Conservation (phyloP, 53 echinoderm and acorn worm species). For the Mesocentrotus franciscanus region DNA sequence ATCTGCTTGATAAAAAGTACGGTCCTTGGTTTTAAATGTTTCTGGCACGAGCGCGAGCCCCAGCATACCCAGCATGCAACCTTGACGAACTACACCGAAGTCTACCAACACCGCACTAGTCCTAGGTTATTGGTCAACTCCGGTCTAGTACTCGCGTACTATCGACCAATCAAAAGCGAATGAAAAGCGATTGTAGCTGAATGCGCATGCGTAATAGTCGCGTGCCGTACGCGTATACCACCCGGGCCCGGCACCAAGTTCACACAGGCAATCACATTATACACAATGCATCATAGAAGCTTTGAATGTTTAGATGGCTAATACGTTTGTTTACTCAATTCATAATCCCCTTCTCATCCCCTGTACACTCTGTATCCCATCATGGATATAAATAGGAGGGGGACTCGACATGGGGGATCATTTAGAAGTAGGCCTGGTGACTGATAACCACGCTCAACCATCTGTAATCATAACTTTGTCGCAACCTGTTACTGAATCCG, state of each 20-base stretch:
- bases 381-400: slow-evolving; percentile 49
- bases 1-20: too few species aligned
- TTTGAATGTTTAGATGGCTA: slow-evolving; percentile 16
- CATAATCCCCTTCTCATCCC: background rate
- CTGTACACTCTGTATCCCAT: background rate
- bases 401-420: slow-evolving; percentile 26
- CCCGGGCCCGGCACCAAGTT: background rate
- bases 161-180: background rate
- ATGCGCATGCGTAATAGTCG: background rate
- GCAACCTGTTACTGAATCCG: background rate
- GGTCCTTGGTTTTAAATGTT: too few species aligned
- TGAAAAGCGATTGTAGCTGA: background rate
- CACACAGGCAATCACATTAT: background rate
- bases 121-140: background rate
- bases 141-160: background rate
- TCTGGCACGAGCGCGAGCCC: background rate
- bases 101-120: background rate
- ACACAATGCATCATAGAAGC: background rate
- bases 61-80: background rate
- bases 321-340: background rate
- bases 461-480: background rate
- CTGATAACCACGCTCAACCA: background rate
- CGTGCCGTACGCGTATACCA: background rate
- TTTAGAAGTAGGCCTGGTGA: background rate
- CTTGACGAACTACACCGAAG: too few species aligned